Evolutionary conservation across 2,797 vertebrate species (phyloP), one percentile per base, ranked within the genome.

Genomic region (Gallinago solitaria): DNA sequence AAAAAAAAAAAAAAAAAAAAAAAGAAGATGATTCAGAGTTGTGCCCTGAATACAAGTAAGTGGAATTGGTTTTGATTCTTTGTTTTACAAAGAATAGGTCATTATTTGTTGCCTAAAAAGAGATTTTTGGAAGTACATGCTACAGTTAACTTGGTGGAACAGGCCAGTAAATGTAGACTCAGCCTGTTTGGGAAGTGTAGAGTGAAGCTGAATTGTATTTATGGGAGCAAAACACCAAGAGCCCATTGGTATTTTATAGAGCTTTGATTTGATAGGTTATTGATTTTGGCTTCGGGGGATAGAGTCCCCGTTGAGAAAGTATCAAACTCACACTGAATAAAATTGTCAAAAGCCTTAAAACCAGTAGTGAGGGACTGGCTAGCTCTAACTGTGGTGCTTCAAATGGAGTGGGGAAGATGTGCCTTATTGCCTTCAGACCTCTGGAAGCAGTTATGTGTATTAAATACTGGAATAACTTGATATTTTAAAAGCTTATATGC

Each of bases 401-500:
- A 97, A 96, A 97, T 97, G 97, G 95, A 97, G 94, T 71, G 89
- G 95, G 96, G 97, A 98, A 97, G 96, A 97, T 96, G 95, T 95
- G 92, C 93, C 95, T 97, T 96, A 97, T 90, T 97, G 97, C 97
- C 96, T 97, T 95, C 84, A 95, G 97, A 97, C 95, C 97, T 97
- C 97, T 98, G 97, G 97, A 98, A 98, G 96, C 97, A 98, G 97
- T 98, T 98, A 97, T 97, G 94, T 98, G 97, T 96, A 98, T 98
- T 98, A 98, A 98, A 98, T 97, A 98, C 96, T 98, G 96, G 97
- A 97, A 98, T 97, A 98, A 98, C 97, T 97, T 96, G 97, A 97
- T 98, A 98, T 98, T 98, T 98, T 98, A 98, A 98, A 98, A 98
- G 97, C 97, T 96, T 98, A 97, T 98, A 97, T 84, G 77, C 94